Base-by-base conservation (phyloP, 2,888 invertebrate genomes). In the Falcaria lacertinaria region DNA sequence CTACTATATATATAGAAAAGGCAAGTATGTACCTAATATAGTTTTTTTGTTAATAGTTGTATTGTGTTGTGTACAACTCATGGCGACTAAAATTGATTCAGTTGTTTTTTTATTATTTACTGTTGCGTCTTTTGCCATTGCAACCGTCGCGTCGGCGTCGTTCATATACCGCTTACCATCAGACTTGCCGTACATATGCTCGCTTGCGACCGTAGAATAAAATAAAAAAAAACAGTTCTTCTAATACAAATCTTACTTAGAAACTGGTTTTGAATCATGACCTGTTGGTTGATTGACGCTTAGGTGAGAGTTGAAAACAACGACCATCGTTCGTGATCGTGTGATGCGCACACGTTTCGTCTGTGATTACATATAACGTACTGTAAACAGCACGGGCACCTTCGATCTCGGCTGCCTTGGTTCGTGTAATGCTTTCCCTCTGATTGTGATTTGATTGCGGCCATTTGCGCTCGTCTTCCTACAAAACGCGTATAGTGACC, bases 391-490 rank as follows among this genome's bases (percentile, higher is more conserved):
- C 65, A 64, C 57, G 65, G 61, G 58, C 60, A 60, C 11, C 3
- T 28, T 37, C 50, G 50, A 11, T 22, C 5, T 52, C 58, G 60
- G 52, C 62, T 68, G 60, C 55, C 66, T 68, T 69, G 75, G 74
- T 75, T 54, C 39, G 16, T 33, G 15, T 47, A 57, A 70, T 71
- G 79, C 81, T 85, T 86, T 85, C 80, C 79, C 80, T 74, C 61
- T 84, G 79, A 83, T 83, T 80, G 80, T 80, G 69, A 74, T 81
- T 81, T 85, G 83, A 85, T 84, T 84, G 77, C 73, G 69, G 78
- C 74, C 71, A 77, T 83, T 84, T 81, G 67, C 3, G 28, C 75
- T 76, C 71, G 64, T 78, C 73, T 74, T 70, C 69, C 58, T 75
- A 82, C n/a, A n/a, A 81, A 77, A 68, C 54, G 57, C 56, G 42